Evolutionary conservation across 2,888 invertebrate genomes (phyloP), one percentile per base, ranked within the genome.

Genomic region (Mythimna loreyi): DNA sequence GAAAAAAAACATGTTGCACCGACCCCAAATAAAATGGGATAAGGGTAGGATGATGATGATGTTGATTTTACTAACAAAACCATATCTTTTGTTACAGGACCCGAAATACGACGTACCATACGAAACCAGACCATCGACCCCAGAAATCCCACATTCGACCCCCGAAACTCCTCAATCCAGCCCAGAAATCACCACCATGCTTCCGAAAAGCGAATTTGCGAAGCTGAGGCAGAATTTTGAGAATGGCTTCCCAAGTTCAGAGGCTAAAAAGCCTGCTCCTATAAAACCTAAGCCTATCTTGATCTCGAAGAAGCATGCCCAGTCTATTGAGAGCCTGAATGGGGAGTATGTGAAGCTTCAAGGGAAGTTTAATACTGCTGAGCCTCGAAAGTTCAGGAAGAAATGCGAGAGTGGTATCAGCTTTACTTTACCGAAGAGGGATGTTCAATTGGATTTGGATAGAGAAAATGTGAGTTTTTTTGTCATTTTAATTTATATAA

Each of bases 381-480:
- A 94, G 7, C 83, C 85, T 0, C 92, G 84, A 76, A 87, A 88
- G 55, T 85, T 85, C 6, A 85, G 86, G 47, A 87, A 82, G 68
- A 87, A 72, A 60, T 36, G 74, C 13, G 84, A 81, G 33, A 58
- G 56, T 70, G 84, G 67, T n/a, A 65, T 80, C 1, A 85, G 83
- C 0, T 83, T 90, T 28, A 90, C 87, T 47, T n/a, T 91, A 28
- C 89, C 90, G 2, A 94, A 89, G 74, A 90, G 85, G 61, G 87
- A 89, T 16, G 91, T 83, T 0, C 95, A 95, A 52, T 62, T 95
- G 57, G 94, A 95, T 61, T 87, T 92, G 11, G 95, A 96, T 62
- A 87, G 90, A 81, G 93, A 95, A 57, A 96, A 96, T 75, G 96
- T 96, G 23, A 96, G 96, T 96, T 6, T 21, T 33, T 11, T 49